Percentiles rank a stretch among this genome's conserved stretches.
These are phyloP conservation scores for Zaprionus capensis DNA, from an alignment of 1,140 invertebrate genomes.

Conservation along the genomic window DNA sequence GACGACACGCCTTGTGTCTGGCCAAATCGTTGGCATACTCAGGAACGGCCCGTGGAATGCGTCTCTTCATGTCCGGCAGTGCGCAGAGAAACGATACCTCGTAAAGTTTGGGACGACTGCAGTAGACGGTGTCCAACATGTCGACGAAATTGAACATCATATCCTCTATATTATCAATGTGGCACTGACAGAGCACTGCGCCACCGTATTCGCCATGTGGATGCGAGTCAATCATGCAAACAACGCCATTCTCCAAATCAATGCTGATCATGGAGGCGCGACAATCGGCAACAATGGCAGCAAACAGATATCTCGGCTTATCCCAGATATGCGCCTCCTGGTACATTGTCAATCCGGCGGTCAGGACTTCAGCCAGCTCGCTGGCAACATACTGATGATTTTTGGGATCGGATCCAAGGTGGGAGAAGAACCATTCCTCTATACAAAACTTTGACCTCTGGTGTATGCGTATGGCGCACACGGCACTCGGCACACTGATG, in stretches of 20 bases:
- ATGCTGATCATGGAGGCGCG: constrained; percentile 44
- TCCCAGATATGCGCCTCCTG: neutral
- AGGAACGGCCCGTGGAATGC: neutral
- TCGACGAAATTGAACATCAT: constrained; percentile 46
- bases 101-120: constrained; percentile 35
- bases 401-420: constrained; percentile 31
- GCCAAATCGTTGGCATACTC: neutral
- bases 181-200: constrained; percentile 34
- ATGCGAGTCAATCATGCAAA: constrained; percentile 51
- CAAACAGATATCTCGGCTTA: constrained; percentile 35
- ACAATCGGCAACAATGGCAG: constrained; percentile 48
- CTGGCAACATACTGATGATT: neutral
- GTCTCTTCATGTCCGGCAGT: neutral
- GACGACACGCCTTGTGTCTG: too few species aligned
- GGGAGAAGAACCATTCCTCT: constrained; percentile 57
- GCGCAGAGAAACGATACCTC: constrained; percentile 48
- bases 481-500: constrained; percentile 52
- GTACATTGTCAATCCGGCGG: constrained; percentile 1
- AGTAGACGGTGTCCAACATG: constrained; percentile 44
- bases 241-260: constrained; percentile 35
- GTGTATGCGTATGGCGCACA: constrained; percentile 24
- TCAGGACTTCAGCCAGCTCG: constrained; percentile 23
- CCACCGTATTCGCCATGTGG: constrained; percentile 41
- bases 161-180: constrained; percentile 17
- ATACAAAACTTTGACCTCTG: constrained; percentile 29